Base-by-base conservation (phyloP, 2,797 vertebrate genomes). In the Enteromius treurensis region DNA sequence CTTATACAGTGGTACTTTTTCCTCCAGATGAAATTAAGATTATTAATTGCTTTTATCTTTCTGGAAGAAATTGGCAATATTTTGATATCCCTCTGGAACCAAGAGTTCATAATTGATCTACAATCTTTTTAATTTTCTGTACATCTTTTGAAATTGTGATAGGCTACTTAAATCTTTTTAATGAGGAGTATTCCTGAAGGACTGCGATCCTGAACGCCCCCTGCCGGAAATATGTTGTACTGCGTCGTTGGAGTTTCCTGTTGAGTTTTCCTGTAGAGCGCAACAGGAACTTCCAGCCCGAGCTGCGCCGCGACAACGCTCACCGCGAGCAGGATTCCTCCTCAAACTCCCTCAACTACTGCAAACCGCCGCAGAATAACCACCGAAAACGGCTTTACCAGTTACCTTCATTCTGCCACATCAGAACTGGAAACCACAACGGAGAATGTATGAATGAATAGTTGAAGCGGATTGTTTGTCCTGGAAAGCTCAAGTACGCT, bases 241-340 rank as follows among this genome's bases (percentile, higher is more conserved):
- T 15, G 62, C 58, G 55, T 11, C 55, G 74, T 58, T 45, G 84
- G 83, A 88, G 89, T 90, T 90, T 91, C 89, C 89, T 89, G 90
- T 89, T 82, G 90, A 91, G 88, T 94, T 91, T 94, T 90, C 93
- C 93, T 93, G 92, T 89, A 89, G 84, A 87, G 81, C 88, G 89
- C 91, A 93, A 94, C 93, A 93, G 93, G 93, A 95, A 95, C 94
- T 94, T 92, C 93, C 91, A 88, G 85, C 87, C 88, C 83, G 67
- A 75, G 51, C 64, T 21, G 55, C 45, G 84, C 76, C 79, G 77
- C 85, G 91, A 90, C 90, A 87, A 90, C 87, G 88, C 82, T 90
- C 89, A 85, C 81, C 68, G 89, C 68, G 45, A 88, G 86, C 84
- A 84, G 89, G 91, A 92, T 85, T 91, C 87, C 81, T 86, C 78